Conservation (phyloP, 2,797 vertebrate genomes). For the Lepilemur ruficaudatus region DNA sequence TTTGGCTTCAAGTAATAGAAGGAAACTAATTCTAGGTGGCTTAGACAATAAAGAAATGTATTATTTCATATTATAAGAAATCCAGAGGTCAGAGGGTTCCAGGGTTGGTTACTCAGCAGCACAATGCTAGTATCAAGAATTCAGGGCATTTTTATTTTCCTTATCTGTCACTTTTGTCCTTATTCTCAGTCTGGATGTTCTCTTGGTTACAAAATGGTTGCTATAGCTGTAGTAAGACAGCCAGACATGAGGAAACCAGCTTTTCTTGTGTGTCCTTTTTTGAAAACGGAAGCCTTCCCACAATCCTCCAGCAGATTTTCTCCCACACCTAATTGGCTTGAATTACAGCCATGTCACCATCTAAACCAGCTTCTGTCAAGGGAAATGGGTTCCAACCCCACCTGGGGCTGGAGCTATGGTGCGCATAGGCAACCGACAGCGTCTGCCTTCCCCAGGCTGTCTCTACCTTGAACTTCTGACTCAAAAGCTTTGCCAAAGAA, state of each 20-base stretch:
- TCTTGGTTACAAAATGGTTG: not conserved
- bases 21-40: not conserved
- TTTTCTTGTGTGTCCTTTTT: not conserved
- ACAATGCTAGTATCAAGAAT: not conserved
- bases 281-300: not conserved
- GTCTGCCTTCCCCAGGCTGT: not conserved
- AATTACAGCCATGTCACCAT: not conserved
- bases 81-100: not conserved
- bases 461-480: not conserved
- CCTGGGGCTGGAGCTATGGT: not conserved
- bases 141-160: not conserved
- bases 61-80: not conserved
- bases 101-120: not conserved
- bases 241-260: not conserved
- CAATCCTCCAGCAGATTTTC: not conserved
- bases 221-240: not conserved
- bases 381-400: not conserved
- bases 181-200: not conserved
- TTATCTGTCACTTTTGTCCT: not conserved
- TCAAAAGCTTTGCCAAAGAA: constrained; percentile 45
- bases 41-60: not conserved
- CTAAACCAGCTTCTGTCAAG: not conserved
- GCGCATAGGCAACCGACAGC: not conserved
- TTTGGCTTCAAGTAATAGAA: not conserved
- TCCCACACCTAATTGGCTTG: constrained; percentile 25